Evolutionary conservation across 2,113 vertebrate genomes (phyloP).

Genomic region (Tachycineta bicolor): DNA sequence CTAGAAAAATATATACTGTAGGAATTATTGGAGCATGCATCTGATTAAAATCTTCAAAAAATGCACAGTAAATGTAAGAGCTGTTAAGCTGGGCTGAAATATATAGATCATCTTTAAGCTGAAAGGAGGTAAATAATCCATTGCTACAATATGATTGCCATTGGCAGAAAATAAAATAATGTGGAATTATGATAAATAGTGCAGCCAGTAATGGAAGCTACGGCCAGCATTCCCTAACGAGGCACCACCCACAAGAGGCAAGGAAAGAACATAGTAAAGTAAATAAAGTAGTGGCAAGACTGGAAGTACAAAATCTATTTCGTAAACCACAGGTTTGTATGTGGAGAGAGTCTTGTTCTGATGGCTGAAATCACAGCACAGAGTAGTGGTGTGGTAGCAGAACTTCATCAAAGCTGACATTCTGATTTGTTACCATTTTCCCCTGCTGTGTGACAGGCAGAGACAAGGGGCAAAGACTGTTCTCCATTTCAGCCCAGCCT

Average conservation of each 20-base stretch:
- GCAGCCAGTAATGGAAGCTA: not conserved
- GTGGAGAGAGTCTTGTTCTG: not conserved
- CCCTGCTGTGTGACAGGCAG: not conserved
- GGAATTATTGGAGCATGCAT: not conserved
- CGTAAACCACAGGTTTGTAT: not conserved
- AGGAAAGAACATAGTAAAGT: slow-evolving; percentile 9
- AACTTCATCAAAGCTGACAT: not conserved
- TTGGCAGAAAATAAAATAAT: slow-evolving; percentile 24
- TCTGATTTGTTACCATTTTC: not conserved
- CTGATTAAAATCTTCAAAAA: not conserved
- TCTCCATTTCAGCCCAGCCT: not conserved
- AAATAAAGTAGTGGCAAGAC: not conserved
- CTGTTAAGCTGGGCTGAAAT: not conserved
- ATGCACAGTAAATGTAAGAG: not conserved
- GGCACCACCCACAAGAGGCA: not conserved
- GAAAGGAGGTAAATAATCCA: slow-evolving; percentile 43
- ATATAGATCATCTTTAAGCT: slow-evolving; percentile 22
- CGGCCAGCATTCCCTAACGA: not conserved
- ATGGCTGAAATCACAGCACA: not conserved
- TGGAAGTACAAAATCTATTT: not conserved
- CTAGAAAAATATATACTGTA: slow-evolving; percentile 15
- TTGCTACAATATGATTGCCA: not conserved
- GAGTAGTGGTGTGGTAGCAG: not conserved
- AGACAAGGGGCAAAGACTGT: not conserved
- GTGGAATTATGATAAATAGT: not conserved